Conservation (phyloP, 2,113 vertebrate genomes). For the Myocastor coypus region DNA sequence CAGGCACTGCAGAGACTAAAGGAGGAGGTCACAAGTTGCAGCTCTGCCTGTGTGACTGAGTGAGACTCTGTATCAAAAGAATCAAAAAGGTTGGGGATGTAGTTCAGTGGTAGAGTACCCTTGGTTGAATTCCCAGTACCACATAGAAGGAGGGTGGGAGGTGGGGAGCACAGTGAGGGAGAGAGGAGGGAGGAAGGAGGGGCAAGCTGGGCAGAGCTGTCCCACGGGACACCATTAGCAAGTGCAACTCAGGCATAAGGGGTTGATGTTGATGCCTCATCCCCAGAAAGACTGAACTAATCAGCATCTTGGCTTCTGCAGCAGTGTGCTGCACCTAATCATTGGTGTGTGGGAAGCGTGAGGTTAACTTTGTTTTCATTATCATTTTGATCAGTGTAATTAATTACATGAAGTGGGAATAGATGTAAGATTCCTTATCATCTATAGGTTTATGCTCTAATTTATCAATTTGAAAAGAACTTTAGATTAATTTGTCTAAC, state of each 20-base stretch:
- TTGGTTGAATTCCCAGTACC: background rate
- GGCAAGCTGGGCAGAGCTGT: background rate
- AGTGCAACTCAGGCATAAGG: background rate
- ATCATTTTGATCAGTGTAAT: constrained; percentile 10
- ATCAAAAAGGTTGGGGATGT: background rate
- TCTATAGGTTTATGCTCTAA: background rate
- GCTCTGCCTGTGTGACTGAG: background rate
- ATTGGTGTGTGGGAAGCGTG: background rate
- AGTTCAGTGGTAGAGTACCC: background rate
- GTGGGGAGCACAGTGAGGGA: background rate
- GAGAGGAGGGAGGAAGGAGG: background rate
- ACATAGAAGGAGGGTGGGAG: background rate
- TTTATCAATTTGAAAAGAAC: constrained; percentile 10
- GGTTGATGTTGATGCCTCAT: background rate
- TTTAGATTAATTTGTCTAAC: background rate
- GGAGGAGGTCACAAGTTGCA: background rate
- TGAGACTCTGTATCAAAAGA: background rate
- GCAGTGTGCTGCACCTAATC: background rate
- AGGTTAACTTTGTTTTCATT: background rate
- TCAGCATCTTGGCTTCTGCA: background rate
- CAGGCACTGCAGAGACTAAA: background rate
- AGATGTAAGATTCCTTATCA: background rate
- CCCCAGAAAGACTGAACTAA: background rate
- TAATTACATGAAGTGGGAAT: background rate
- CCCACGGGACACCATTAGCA: background rate